A percentile compares a stretch with the other conserved stretches of the same genome.
phyloP scores from a whole-genome alignment of 2,888 invertebrate species.

The Chesias legatella region DNA sequence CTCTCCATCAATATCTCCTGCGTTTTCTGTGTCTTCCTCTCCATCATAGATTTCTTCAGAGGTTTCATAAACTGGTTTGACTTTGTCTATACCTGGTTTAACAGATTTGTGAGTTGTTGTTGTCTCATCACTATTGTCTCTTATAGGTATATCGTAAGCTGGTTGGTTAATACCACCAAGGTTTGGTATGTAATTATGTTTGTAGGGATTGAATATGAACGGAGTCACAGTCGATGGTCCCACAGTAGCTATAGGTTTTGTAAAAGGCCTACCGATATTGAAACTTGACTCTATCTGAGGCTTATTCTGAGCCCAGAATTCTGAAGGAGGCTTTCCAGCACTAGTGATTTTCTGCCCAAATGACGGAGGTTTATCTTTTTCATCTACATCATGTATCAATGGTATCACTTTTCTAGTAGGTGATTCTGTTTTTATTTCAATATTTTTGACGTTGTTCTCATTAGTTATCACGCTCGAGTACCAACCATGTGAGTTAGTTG shows the following conservation, averaged over 20 bases:
- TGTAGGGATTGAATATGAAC: conserved; percentile 28
- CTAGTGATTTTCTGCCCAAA: conserved; percentile 67
- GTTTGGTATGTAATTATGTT: conserved; percentile 58
- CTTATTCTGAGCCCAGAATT: conserved; percentile 52
- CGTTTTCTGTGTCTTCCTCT: conserved; percentile 54
- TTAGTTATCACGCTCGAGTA: conserved; percentile 59
- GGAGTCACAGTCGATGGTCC: conserved; percentile 44
- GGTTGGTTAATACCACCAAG: conserved; percentile 56
- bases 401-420: conserved; percentile 71
- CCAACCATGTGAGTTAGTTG: conserved; percentile 74
- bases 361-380: conserved; percentile 46
- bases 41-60: conserved; percentile 72
- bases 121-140: conserved; percentile 65
- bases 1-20: conserved; percentile 68
- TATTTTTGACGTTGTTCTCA: conserved; percentile 55
- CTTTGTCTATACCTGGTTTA: conserved; percentile 36
- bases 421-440: conserved; percentile 54
- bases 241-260: conserved; percentile 46
- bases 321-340: conserved; percentile 64
- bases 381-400: conserved; percentile 51
- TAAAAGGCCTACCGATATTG: conserved; percentile 62
- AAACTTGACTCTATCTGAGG: conserved; percentile 42
- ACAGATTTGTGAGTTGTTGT: conserved; percentile 40
- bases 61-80: conserved; percentile 64
- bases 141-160: conserved; percentile 70